Base-by-base conservation (phyloP, 53 echinoderm and acorn worm genomes). In the Patiria pectinifera region DNA sequence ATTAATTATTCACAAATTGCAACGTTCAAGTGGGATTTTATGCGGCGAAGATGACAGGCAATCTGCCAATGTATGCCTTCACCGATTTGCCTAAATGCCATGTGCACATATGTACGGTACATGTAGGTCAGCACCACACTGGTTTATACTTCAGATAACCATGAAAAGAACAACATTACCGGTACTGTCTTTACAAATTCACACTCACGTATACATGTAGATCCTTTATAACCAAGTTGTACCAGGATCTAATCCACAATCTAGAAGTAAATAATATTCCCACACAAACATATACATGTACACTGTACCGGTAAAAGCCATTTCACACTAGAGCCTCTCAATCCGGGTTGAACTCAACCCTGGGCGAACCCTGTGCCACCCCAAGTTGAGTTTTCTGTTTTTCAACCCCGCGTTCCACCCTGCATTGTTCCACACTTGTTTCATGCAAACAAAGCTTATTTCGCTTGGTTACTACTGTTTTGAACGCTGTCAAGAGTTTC, bases 1-100 rank as follows among this genome's bases (percentile, higher is more conserved):
- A 22, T 74, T 24, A 74, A 74, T 74, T 74, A 74, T 74, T 74
- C 23, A 74, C 74, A 23, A 74, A n/a, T 22, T 74, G 74, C 74
- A 74, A 24, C 24, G 24, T 74, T 74, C 74, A 74, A 74, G 74
- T 74, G 24, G 22, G 15, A 16, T 74, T 23, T 10, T 7, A 4
- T 74, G 24, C 15, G 21, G 74, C 24, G 21, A 23, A 15, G 19
- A 74, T 74, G 6, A 23, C 74, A 74, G 25, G 18, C 15, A 10
- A 74, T n/a, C 22, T 18, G 74, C 10, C 11, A 24, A n/a, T 74
- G 24, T 35, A 35, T 35, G 35, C 35, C 35, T 35, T 35, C 74
- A 74, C 10, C 11, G 74, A n/a, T 23, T 24, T 74, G 22, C 24
- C 24, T 74, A 24, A 74, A 74, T 74, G 19, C 74, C 74, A 62